A percentile compares a stretch with the other conserved stretches of the same genome.
These are phyloP conservation scores for Halcyon leucocephala DNA, from an alignment of 2,797 vertebrate genomes.

Conservation along the genomic window DNA sequence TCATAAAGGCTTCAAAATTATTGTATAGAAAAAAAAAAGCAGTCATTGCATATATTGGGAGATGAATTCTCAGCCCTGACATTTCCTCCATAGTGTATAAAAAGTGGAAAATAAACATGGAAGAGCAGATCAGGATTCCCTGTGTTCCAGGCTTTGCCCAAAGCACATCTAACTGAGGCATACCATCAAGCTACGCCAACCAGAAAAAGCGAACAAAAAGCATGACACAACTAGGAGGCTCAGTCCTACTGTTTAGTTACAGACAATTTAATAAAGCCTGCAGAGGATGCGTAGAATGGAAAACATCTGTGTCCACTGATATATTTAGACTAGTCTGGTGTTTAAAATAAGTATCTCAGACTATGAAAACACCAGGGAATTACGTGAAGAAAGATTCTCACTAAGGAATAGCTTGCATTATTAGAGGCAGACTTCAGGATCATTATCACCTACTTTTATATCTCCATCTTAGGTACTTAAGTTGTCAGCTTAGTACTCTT, in stretches of 20 bases:
- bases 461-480: not conserved
- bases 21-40: not conserved
- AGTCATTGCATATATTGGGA: not conserved
- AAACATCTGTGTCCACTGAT: conserved; percentile 3
- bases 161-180: not conserved
- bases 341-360: not conserved
- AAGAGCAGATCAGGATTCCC: not conserved
- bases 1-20: not conserved
- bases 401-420: not conserved
- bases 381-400: not conserved
- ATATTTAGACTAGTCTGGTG: not conserved
- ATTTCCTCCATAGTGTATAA: not conserved
- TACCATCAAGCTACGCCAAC: not conserved
- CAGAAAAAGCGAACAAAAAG: not conserved
- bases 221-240: not conserved
- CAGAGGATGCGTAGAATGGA: not conserved
- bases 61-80: not conserved
- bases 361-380: not conserved
- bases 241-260: not conserved
- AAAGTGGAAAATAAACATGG: not conserved
- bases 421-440: not conserved
- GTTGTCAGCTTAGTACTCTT: not conserved
- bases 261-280: conserved; percentile 3
- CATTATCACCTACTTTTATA: not conserved
- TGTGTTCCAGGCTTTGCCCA: not conserved